Evolutionary conservation across 2,113 vertebrate species (phyloP), one percentile per base, ranked within the genome.

Genomic region (Periophthalmodon schlosseri): DNA sequence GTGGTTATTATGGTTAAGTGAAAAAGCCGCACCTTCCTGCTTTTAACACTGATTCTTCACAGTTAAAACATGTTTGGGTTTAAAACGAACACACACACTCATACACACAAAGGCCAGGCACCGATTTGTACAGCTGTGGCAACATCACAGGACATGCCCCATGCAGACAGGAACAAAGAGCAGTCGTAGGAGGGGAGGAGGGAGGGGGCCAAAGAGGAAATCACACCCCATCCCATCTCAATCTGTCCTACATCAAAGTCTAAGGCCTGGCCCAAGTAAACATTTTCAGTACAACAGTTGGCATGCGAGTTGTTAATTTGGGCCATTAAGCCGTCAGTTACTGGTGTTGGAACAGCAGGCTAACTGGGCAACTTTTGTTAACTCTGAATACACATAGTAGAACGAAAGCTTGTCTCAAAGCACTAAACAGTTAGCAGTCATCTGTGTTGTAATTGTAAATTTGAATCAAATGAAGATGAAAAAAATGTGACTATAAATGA

Each of bases 121-220:
- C 69, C 36, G 57, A 68, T 82, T 78, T 16, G 77, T 86, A 61
- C 87, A 92, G 91, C 90, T 91, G 90, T 84, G 79, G 81, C 68
- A 89, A 90, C 83, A 86, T 77, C 74, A 79, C 71, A 70, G 75
- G 76, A 76, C 76, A 73, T 61, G 70, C 79, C 85, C 76, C 88
- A 88, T 84, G 87, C 82, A 70, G 66, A 75, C 71, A 83, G 58
- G 86, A 90, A 90, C 91, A 92, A 91, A 92, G 84, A 78, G 82
- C 72, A 36, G 15, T 0, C 8, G 6, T 9, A 52, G 57, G 73
- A 58, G 24, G 79, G 82, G 73, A 74, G 69, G 82, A 50, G 77
- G 69, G 80, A 46, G 69, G 82, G 82, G 78, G 64, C 73, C 75
- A 80, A 79, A 84, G 78, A 89, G 88, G 88, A 92, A 87, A 80